These are phyloP conservation scores for Blastomussa wellsi DNA, from an alignment of 92 coral and sea anemone species.

Conservation along the genomic window DNA sequence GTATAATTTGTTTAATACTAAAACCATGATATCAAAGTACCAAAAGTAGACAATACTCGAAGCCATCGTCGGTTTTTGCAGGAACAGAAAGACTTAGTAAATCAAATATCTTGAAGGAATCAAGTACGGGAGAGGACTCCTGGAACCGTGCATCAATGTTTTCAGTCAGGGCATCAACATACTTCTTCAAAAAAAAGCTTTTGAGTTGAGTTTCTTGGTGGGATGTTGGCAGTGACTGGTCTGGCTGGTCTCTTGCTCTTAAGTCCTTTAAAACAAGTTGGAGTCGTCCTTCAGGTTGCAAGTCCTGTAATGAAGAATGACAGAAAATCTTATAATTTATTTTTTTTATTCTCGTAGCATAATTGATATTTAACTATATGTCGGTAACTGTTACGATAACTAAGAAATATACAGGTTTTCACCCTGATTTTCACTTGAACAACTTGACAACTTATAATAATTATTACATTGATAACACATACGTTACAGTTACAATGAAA, in stretches of 20 bases:
- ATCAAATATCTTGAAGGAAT: slow-evolving; percentile 36
- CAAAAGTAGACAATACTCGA: slow-evolving; percentile 17
- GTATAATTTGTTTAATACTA: slow-evolving; percentile 10
- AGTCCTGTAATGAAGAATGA: slow-evolving; percentile 23
- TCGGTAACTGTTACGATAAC: slow-evolving; percentile 15
- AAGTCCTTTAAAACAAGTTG: slow-evolving; percentile 28
- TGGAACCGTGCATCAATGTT: slow-evolving; percentile 23
- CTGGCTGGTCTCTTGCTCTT: slow-evolving; percentile 35
- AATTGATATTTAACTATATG: slow-evolving; percentile 11
- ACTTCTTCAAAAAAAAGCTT: slow-evolving; percentile 35
- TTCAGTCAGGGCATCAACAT: slow-evolving; percentile 27
- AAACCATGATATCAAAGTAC: slow-evolving; percentile 19
- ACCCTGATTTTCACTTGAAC: slow-evolving; percentile 24
- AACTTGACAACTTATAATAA: slow-evolving; percentile 4
- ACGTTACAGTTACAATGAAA: slow-evolving; percentile 12
- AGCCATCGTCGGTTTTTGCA: slow-evolving; percentile 48
- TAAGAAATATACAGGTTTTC: slow-evolving; percentile 6
- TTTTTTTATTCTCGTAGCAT: too few species aligned
- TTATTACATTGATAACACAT: not conserved
- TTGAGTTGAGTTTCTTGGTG: slow-evolving; percentile 27
- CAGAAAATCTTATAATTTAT: slow-evolving; percentile 15
- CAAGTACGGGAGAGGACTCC: slow-evolving; percentile 23
- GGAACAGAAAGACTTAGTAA: slow-evolving; percentile 32
- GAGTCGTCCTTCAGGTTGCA: slow-evolving; percentile 41
- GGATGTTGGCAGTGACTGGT: slow-evolving; percentile 31